Conservation (phyloP, 2,113 vertebrate species). For the Aleadryas rufinucha region DNA sequence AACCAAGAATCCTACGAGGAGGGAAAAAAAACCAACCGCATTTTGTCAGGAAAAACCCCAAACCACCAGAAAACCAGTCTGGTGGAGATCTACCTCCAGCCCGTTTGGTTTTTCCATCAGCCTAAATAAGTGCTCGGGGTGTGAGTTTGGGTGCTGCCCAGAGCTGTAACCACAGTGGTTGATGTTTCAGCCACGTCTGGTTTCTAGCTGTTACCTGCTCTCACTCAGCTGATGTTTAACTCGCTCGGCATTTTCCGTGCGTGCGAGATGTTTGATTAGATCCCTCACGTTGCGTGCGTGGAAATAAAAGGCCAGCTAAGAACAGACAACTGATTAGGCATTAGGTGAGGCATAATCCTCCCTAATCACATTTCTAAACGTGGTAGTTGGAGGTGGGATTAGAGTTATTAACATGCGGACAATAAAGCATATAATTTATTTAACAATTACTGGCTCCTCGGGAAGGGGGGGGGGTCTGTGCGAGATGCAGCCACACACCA, state of each 20-base stretch:
- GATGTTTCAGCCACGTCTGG: neutral
- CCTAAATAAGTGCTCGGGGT: neutral
- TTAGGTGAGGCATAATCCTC: slow-evolving; percentile 61
- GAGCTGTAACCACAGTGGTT: neutral
- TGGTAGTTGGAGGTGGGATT: slow-evolving; percentile 58
- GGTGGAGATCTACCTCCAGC: neutral
- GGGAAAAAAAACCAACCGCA: rapidly evolving
- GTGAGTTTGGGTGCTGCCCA: neutral
- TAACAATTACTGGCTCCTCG: slow-evolving; percentile 15
- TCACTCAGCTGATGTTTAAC: slow-evolving; percentile 1
- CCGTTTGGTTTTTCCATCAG: neutral
- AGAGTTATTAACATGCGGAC: slow-evolving; percentile 49
- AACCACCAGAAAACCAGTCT: neutral
- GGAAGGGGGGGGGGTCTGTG: neutral
- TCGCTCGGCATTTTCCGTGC: neutral
- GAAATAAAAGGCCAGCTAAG: slow-evolving; percentile 44
- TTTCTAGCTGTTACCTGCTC: slow-evolving; percentile 23
- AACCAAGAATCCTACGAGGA: neutral
- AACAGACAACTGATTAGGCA: slow-evolving; percentile 53
- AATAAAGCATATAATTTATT: slow-evolving; percentile 63
- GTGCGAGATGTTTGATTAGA: neutral
- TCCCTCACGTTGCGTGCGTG: neutral
- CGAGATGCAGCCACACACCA: neutral
- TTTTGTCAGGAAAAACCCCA: neutral
- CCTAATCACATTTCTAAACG: slow-evolving; percentile 48